Conservation (phyloP, 2,797 vertebrate species). For the Dryobates pubescens region DNA sequence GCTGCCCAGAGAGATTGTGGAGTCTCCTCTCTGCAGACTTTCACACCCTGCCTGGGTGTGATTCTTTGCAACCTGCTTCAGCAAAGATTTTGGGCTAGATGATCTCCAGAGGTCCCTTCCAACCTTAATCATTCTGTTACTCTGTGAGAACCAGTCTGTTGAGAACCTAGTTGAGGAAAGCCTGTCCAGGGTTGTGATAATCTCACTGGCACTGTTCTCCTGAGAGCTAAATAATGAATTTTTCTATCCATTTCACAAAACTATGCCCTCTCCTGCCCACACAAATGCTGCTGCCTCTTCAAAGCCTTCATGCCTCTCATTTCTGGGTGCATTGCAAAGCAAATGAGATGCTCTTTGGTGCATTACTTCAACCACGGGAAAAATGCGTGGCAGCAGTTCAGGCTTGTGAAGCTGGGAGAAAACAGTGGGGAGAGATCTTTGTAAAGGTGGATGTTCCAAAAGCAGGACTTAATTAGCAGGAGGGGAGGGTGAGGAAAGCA, state of each 20-base stretch:
- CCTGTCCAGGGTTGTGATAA: background rate
- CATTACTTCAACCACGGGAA: background rate
- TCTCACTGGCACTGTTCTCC: background rate
- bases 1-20: too few relatives aligned
- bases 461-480: background rate
- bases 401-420: background rate
- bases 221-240: rapidly evolving
- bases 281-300: rapidly evolving
- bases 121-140: too few relatives aligned
- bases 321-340: background rate
- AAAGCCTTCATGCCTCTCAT: background rate
- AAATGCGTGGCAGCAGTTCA: background rate
- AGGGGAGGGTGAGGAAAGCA: background rate
- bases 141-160: background rate
- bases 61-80: too few relatives aligned
- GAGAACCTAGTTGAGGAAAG: background rate
- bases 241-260: background rate
- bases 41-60: too few relatives aligned
- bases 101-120: too few relatives aligned
- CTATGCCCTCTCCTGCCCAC: background rate
- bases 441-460: background rate
- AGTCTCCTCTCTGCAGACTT: too few relatives aligned
- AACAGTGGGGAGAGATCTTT: background rate
- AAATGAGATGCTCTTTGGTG: rapidly evolving
- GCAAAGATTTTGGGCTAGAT: too few relatives aligned